phyloP scores from a whole-genome alignment of 1,140 invertebrate species.

The Ips nitidus region DNA sequence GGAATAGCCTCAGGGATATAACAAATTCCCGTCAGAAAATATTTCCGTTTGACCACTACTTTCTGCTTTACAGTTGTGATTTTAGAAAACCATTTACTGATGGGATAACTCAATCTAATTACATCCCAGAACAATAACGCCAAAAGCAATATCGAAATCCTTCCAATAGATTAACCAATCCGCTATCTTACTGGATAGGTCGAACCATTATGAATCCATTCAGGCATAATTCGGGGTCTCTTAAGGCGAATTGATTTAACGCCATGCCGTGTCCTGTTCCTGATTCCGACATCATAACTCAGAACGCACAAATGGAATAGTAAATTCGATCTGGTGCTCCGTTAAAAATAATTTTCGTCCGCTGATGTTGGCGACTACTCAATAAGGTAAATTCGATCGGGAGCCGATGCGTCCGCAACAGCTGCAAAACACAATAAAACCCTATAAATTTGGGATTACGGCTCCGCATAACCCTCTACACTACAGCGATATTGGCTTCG shows the following conservation, averaged over 20 bases:
- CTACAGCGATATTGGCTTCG: conserved; percentile 23
- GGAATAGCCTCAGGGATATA: not conserved
- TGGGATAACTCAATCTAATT: too few relatives aligned
- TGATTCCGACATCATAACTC: conserved; percentile 33
- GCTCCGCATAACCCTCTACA: conserved; percentile 21
- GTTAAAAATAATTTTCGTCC: not conserved
- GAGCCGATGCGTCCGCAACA: conserved; percentile 21
- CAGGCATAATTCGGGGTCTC: conserved; percentile 22
- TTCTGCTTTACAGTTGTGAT: too few relatives aligned
- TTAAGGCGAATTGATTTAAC: conserved; percentile 34
- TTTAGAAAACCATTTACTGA: too few relatives aligned
- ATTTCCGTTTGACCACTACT: too few relatives aligned
- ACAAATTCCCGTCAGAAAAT: too few relatives aligned
- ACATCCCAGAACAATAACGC: not conserved
- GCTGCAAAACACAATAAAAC: conserved; percentile 37
- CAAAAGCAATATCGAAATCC: conserved; percentile 8
- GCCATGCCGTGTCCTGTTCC: conserved; percentile 28
- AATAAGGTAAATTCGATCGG: not conserved
- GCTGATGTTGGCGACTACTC: not conserved
- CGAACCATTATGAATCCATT: conserved; percentile 25
- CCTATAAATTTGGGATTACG: conserved; percentile 37
- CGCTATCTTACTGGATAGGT: conserved; percentile 12
- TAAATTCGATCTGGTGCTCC: conserved; percentile 15
- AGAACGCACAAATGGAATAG: conserved; percentile 26
- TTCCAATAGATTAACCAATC: conserved; percentile 16